Evolutionary conservation across 1,140 invertebrate species (phyloP), one percentile per base, ranked within the genome.

Genomic region (Tetragnatha versicolor): DNA sequence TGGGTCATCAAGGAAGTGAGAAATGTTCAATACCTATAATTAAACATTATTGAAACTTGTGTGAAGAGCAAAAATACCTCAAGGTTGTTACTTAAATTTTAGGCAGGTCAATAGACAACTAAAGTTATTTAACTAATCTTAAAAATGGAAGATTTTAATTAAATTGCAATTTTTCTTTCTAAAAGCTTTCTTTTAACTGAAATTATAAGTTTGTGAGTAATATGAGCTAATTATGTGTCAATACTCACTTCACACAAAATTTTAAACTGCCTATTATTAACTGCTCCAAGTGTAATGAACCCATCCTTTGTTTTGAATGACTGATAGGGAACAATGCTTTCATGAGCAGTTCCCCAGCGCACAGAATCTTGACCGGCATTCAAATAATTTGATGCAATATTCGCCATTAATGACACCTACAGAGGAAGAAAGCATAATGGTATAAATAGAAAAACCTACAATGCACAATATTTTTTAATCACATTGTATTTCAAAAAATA

Each of bases 261-360:
- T 51, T 65, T 53, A 51, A 82, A 83, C 63, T 85, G 83, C 22
- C 79, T 79, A 82, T 88, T 84, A 80, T 86, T 88, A 14, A 93
- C 94, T 53, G 93, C 89, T 4, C 95, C 94, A 27, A 98, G 87
- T 2, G 95, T 93, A 22, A 97, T 89, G 83, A 92, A 92, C 14
- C 93, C 92, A 87, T 95, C 91, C 83, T 89, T 89, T 0, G 94
- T 95, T 83, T 88, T 86, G 83, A 96, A 97, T 33, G 91, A 89
- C 89, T 98, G 92, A 84, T 98, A 98, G 0, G 97, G 97, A 0
- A 98, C 96, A 81, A 99, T 93, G 84, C 94, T 97, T 65, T 92
- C 93, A 86, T 98, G 96, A 5, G 93, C 93, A 0, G 95, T 98
- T 3, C 97, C 96, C 89, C 92, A 92, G 65, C 93, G 87, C 51